phyloP scores from a whole-genome alignment of 2,113 vertebrate genomes.

The Lipophrys pholis region DNA sequence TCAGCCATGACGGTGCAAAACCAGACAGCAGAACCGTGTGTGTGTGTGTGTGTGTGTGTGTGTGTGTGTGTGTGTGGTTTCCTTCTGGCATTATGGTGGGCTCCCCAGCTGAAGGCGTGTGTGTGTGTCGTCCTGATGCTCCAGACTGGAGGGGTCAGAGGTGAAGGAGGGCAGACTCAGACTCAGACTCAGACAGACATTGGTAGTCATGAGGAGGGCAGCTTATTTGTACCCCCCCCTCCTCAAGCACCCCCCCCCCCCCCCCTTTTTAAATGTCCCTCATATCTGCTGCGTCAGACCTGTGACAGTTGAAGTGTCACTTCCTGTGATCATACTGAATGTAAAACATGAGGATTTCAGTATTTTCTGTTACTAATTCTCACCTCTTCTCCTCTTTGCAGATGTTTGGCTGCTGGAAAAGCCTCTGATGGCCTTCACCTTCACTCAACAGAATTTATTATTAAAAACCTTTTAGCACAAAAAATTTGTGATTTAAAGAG shows the following conservation, averaged over 20 bases:
- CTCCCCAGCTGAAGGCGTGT: slow-evolving; percentile 54
- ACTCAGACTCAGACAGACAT: slow-evolving; percentile 56
- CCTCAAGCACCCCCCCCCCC: not conserved
- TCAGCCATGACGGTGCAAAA: slow-evolving; percentile 59
- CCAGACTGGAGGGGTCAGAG: slow-evolving; percentile 66
- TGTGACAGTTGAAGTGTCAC: not conserved
- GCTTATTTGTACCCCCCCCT: not conserved
- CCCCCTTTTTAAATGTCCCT: not conserved
- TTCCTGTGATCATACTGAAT: not conserved
- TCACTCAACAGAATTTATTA: not conserved
- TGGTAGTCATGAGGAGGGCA: slow-evolving; percentile 55
- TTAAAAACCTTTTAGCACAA: not conserved
- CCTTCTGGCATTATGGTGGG: slow-evolving; percentile 60
- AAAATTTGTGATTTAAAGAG: not conserved
- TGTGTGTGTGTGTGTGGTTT: slow-evolving; percentile 40
- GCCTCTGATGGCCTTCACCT: not conserved
- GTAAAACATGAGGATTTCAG: not conserved
- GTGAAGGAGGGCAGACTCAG: slow-evolving; percentile 39
- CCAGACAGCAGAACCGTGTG: slow-evolving; percentile 50
- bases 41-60: slow-evolving; percentile 47
- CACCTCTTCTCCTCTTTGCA: slow-evolving; percentile 49
- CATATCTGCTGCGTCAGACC: slow-evolving; percentile 46
- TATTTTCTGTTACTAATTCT: slow-evolving; percentile 36
- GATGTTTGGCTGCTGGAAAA: slow-evolving; percentile 17
- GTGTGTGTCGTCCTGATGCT: slow-evolving; percentile 50